Percentiles rank a stretch among this genome's conserved stretches.
phyloP scores from a whole-genome alignment of 1,140 invertebrate genomes.

The Calephelis virginiensis region DNA sequence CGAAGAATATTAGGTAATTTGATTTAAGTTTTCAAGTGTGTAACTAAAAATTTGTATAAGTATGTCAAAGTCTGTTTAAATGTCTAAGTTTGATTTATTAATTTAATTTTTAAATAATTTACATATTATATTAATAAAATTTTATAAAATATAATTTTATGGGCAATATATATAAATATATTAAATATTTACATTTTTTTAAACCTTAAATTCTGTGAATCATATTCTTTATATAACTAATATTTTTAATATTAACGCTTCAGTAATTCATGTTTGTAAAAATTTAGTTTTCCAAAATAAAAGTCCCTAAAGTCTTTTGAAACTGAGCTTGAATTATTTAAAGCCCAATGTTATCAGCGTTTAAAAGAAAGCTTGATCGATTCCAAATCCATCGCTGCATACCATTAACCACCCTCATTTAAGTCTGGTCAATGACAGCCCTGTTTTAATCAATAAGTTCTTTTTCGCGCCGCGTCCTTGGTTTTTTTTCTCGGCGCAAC shows the following conservation, averaged over 20 bases:
- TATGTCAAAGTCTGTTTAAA: too few species aligned
- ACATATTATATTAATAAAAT: too few species aligned
- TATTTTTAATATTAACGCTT: background rate
- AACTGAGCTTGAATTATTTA: background rate
- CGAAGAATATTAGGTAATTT: too few species aligned
- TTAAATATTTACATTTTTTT: too few species aligned
- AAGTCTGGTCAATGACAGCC: conserved; percentile 76
- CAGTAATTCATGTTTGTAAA: background rate
- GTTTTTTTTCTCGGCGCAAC: conserved; percentile 74
- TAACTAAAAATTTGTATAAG: too few species aligned
- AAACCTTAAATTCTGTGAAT: too few species aligned
- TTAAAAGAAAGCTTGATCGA: conserved; percentile 41
- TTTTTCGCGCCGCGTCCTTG: conserved; percentile 73
- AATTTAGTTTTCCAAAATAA: background rate
- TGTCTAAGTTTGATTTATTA: too few species aligned
- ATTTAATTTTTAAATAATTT: too few species aligned
- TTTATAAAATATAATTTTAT: too few species aligned
- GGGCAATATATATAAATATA: too few species aligned
- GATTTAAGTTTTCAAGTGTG: too few species aligned
- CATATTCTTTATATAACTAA: background rate
- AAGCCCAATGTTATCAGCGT: conserved; percentile 5
- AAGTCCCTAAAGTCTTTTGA: background rate
- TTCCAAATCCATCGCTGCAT: conserved; percentile 62
- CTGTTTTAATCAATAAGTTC: conserved; percentile 78
- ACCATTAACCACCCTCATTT: conserved; percentile 77